Conservation (phyloP, 2,113 vertebrate genomes). For the Cebus imitator region DNA sequence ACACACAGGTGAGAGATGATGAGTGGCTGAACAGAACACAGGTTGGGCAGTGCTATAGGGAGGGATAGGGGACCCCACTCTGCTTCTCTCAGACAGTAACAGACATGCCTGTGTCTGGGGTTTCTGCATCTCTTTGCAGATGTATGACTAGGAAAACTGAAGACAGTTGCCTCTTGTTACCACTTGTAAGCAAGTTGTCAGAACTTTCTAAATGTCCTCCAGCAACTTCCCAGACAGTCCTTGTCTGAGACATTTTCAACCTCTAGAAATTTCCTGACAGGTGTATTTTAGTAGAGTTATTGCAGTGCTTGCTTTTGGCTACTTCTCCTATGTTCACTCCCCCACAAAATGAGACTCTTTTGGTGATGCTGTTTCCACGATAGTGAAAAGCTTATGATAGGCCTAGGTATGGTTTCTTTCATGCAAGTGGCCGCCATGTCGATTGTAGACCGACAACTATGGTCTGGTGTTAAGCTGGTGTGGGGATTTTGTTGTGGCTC, state of each 20-base stretch:
- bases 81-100: neutral
- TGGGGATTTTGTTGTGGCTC: neutral
- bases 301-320: neutral
- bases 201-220: neutral
- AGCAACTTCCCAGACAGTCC: neutral
- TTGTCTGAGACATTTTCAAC: slow-evolving; percentile 2
- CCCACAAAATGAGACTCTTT: neutral
- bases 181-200: neutral
- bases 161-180: neutral
- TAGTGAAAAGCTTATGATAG: neutral
- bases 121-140: neutral
- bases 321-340: neutral
- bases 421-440: neutral
- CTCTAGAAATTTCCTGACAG: neutral
- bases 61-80: accelerated
- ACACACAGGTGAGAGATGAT: neutral
- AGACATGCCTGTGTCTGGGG: neutral
- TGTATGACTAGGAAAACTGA: neutral
- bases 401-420: neutral
- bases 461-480: neutral
- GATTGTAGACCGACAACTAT: neutral
- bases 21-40: neutral
- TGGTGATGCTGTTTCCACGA: neutral
- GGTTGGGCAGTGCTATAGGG: neutral
- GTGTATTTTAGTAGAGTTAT: neutral